Conservation (phyloP, 2,113 vertebrate species). For the Apteryx mantelli region DNA sequence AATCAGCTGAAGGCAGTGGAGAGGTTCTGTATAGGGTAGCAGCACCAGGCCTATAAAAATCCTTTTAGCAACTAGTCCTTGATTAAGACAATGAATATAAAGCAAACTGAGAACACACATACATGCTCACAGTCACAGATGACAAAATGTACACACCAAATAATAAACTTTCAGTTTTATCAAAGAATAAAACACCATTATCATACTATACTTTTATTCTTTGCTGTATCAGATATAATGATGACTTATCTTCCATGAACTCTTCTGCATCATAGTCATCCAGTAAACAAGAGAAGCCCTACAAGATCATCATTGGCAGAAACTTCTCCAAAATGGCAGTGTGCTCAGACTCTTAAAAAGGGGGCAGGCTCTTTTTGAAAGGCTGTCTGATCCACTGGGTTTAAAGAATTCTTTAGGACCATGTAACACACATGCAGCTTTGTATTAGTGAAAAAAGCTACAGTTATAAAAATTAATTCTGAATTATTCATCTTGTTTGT, state of each 20-base stretch:
- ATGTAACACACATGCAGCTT: not conserved
- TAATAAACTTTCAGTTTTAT: not conserved
- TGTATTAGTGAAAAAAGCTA: fast-evolving
- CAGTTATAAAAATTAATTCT: not conserved
- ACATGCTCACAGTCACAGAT: not conserved
- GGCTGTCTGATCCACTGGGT: not conserved
- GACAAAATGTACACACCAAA: not conserved
- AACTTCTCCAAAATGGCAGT: not conserved
- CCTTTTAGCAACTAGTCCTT: not conserved
- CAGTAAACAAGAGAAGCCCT: not conserved
- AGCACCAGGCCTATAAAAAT: not conserved
- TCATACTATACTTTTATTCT: not conserved
- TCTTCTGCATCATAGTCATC: not conserved
- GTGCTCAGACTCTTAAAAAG: not conserved
- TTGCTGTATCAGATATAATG: not conserved
- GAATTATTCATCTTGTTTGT: not conserved
- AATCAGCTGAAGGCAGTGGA: not conserved
- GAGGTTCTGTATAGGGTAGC: not conserved
- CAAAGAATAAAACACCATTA: not conserved
- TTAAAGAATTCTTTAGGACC: not conserved
- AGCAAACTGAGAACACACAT: not conserved
- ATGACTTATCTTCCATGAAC: not conserved
- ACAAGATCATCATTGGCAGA: not conserved
- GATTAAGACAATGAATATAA: not conserved
- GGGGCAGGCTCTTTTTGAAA: not conserved